A percentile compares a stretch with the other conserved stretches of the same genome.
Conservation (phyloP, 2,888 invertebrate genomes). For the Lampropteryx suffumata region DNA sequence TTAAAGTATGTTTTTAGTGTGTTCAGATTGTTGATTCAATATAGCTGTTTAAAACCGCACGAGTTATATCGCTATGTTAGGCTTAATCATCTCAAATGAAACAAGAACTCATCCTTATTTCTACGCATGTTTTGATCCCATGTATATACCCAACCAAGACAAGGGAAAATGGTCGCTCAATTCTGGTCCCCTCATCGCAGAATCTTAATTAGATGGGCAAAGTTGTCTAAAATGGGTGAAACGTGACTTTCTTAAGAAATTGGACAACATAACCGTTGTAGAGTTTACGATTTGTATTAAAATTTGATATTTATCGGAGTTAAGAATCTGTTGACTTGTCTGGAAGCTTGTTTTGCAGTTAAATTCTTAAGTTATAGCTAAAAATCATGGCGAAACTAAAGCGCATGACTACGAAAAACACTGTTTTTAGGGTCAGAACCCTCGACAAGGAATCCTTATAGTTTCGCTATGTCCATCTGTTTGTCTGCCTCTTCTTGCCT, state of each 20-base stretch:
- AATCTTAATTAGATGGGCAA: constrained; percentile 53
- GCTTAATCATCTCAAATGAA: too few species aligned
- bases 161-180: constrained; percentile 37
- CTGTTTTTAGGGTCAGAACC: too few species aligned
- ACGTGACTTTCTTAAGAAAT: constrained; percentile 52
- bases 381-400: too few species aligned
- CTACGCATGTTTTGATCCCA: background rate
- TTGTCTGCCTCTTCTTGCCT: too few species aligned
- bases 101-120: background rate
- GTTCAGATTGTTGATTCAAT: too few species aligned
- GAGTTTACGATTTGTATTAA: constrained; percentile 27
- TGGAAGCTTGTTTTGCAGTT: background rate
- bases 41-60: too few species aligned
- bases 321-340: constrained; percentile 5
- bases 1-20: too few species aligned
- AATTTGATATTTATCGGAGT: constrained; percentile 25
- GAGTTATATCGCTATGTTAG: too few species aligned
- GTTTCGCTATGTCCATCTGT: too few species aligned
- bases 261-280: constrained; percentile 33
- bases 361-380: too few species aligned
- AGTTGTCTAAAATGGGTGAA: constrained; percentile 47
- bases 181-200: constrained; percentile 40
- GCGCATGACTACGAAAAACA: too few species aligned
- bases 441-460: too few species aligned
- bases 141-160: constrained; percentile 26